Base-by-base conservation (phyloP, 2,888 invertebrate genomes). In the Julus scandinavius region DNA sequence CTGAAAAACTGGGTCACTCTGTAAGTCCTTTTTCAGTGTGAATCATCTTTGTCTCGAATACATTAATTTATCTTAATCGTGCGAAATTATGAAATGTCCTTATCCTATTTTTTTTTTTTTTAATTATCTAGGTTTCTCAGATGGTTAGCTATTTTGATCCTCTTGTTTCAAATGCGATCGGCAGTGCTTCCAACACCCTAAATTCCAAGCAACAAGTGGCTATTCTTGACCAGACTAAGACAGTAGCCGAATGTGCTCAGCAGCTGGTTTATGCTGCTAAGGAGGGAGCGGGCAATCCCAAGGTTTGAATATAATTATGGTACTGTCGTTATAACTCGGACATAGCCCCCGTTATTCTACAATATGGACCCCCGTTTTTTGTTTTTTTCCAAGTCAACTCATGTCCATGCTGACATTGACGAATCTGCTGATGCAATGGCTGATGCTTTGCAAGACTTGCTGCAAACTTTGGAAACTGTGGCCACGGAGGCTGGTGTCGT, bases 231-330 rank as follows among this genome's bases (percentile, higher is more conserved):
- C 97, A 98, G 93, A 95, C 97, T 2, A 96, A 99, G 92, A 98
- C 99, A 0, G 98, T 99, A 88, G 95, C 97, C 0, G 99, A 99
- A 93, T 96, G 97, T n/a, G 95, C 96, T 2, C 93, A 97, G 6
- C 96, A 97, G 91, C 93, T 98, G 89, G 94, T 98, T 86, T 95
- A 96, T 90, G 95, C 96, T 0, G 95, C 97, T 1, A 97, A 97
- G 91, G 96, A 97, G 91, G 95, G 97, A 0, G 98, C 96, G 0
- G 99, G 99, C 4, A 99, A 99, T 94, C 97, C 97, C 0, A 96
- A 96, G 92, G 96, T 95, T 89, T 92, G 91, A 88, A 15, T 87
- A 17, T 9, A 29, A 40, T 63, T 41, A 45, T 45, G 5, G 7
- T 7, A 45, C 45, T 45, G 45, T 5, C 45, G 2, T 45, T 1